phyloP scores from a whole-genome alignment of 2,113 vertebrate species.

The Felis chaus region DNA sequence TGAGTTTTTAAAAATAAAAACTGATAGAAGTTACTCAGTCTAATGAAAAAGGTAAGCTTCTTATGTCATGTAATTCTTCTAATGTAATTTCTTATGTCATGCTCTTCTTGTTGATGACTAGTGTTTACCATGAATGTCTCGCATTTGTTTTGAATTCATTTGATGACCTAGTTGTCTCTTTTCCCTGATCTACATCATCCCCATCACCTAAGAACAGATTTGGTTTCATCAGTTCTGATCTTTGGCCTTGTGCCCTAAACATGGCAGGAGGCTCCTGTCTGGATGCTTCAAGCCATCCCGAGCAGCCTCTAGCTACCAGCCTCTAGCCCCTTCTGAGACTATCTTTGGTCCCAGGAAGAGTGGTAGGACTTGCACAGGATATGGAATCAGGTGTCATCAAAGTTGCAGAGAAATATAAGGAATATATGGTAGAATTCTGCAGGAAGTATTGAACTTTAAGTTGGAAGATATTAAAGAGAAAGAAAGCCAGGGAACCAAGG shows the following conservation, averaged over 20 bases:
- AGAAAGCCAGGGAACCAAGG: background rate
- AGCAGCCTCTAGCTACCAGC: background rate
- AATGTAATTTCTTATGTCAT: background rate
- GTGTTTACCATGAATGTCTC: background rate
- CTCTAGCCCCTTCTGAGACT: background rate
- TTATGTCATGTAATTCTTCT: background rate
- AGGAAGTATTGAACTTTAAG: background rate
- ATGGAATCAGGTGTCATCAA: background rate
- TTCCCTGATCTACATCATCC: background rate
- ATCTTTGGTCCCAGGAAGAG: background rate
- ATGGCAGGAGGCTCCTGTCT: background rate
- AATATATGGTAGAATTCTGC: background rate
- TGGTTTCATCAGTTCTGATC: background rate
- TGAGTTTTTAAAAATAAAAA: conserved; percentile 44
- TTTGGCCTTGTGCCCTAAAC: background rate
- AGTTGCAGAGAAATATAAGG: background rate
- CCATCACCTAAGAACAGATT: background rate
- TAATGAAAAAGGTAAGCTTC: conserved; percentile 11
- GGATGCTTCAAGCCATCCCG: background rate
- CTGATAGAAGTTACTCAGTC: background rate
- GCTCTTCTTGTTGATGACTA: background rate
- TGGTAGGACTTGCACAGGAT: background rate
- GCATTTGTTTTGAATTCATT: background rate
- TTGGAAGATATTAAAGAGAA: background rate
- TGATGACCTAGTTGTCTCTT: background rate